Percentiles rank a stretch among this genome's conserved stretches.
These are phyloP conservation scores for Menura novaehollandiae DNA, from an alignment of 2,113 vertebrate genomes.

Conservation along the genomic window DNA sequence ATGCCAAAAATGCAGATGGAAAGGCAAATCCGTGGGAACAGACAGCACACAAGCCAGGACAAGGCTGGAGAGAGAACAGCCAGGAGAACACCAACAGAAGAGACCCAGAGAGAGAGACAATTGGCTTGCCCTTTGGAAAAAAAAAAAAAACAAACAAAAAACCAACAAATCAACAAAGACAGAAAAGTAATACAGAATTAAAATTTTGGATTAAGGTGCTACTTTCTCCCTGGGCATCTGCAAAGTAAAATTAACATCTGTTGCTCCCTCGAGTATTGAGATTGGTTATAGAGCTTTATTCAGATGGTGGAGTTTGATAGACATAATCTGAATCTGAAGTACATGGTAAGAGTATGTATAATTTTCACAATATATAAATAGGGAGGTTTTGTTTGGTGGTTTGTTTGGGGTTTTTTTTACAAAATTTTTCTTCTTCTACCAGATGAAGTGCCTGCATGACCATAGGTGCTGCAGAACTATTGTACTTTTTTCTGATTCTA, in stretches of 20 bases:
- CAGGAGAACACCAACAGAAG: neutral
- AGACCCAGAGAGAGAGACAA: neutral
- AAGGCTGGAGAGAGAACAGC: neutral
- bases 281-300: neutral
- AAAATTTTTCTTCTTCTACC: neutral
- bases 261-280: neutral
- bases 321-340: neutral
- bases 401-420: neutral
- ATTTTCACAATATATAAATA: neutral
- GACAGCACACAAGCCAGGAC: neutral
- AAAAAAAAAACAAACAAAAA: neutral
- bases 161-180: neutral
- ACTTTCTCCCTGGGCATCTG: neutral
- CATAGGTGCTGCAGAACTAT: neutral
- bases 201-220: neutral
- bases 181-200: neutral
- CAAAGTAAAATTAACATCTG: neutral
- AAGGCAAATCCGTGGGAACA: neutral
- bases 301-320: neutral
- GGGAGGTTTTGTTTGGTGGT: accelerated
- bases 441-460: neutral
- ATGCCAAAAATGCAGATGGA: neutral
- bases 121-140: neutral
- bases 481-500: neutral
- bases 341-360: neutral